Conservation (phyloP, 2,113 vertebrate genomes). For the Riparia riparia region DNA sequence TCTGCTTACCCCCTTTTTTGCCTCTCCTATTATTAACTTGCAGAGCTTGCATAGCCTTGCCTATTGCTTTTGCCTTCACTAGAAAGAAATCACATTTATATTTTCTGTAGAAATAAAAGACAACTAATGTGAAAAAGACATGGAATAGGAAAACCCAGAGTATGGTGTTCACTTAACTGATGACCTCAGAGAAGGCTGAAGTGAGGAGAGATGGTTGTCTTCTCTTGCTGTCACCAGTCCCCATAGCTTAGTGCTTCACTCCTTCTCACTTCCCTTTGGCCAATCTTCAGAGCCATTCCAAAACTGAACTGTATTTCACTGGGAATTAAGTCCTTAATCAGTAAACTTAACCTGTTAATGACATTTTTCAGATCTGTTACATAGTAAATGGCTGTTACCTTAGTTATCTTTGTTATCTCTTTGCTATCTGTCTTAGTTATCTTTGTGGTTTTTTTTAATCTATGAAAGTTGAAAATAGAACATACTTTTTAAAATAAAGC, state of each 20-base stretch:
- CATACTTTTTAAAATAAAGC: background rate
- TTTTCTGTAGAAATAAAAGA: background rate
- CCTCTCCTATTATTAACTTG: background rate
- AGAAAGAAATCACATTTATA: background rate
- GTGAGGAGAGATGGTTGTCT: background rate
- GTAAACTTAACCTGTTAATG: background rate
- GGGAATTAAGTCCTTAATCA: background rate
- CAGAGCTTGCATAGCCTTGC: background rate
- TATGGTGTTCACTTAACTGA: background rate
- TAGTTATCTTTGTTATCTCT: background rate
- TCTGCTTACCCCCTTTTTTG: background rate
- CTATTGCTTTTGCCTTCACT: background rate
- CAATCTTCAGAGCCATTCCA: background rate
- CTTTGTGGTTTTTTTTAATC: background rate
- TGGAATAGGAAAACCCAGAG: accelerated
- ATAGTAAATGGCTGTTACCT: background rate
- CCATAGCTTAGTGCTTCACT: background rate
- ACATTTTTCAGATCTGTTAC: background rate
- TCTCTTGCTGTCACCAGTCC: background rate
- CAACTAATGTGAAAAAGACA: background rate
- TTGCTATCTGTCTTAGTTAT: background rate
- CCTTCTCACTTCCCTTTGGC: background rate
- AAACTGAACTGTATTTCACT: background rate
- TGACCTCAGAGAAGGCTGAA: background rate
- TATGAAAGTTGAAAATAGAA: background rate